A percentile compares a stretch with the other conserved stretches of the same genome.
These are phyloP conservation scores for Silvanus unidentatus DNA, from an alignment of 2,888 invertebrate genomes.

Conservation along the genomic window DNA sequence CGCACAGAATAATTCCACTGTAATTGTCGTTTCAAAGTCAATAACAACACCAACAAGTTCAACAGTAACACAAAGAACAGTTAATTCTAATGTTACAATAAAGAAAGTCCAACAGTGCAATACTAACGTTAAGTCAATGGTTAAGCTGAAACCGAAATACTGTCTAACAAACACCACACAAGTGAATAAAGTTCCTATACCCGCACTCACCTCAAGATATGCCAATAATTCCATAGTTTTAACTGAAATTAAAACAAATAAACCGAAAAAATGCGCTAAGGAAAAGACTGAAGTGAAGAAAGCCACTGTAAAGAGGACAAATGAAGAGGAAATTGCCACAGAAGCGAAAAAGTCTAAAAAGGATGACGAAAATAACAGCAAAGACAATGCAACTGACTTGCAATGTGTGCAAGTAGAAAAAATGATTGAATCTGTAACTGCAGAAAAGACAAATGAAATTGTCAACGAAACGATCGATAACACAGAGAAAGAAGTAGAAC, in stretches of 20 bases:
- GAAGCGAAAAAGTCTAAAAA: slow-evolving; percentile 9
- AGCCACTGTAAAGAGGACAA: slow-evolving; percentile 5
- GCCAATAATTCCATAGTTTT: slow-evolving; percentile 21
- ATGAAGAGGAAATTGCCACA: slow-evolving; percentile 13
- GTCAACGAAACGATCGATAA: slow-evolving; percentile 11
- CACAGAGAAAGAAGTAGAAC: slow-evolving; percentile 6
- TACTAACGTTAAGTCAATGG: neutral
- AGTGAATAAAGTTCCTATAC: slow-evolving; percentile 45
- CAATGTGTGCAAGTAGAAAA: too few species aligned
- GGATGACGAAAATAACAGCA: slow-evolving; percentile 11
- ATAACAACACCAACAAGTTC: neutral
- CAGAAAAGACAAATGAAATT: slow-evolving; percentile 6
- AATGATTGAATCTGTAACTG: too few species aligned
- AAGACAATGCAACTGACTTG: slow-evolving; percentile 1
- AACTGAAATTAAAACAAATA: slow-evolving; percentile 12
- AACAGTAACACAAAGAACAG: too few species aligned
- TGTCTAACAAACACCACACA: slow-evolving; percentile 41
- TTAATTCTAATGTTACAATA: too few species aligned
- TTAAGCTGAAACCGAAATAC: slow-evolving; percentile 21
- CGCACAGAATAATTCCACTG: neutral
- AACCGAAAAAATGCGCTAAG: slow-evolving; percentile 9
- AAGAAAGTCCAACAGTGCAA: slow-evolving; percentile 2
- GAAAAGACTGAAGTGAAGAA: slow-evolving; percentile 7
- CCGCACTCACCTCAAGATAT: slow-evolving; percentile 39
- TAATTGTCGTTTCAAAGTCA: slow-evolving; percentile 3